Base-by-base conservation (phyloP, 2,888 invertebrate genomes). In the Nymphalis c-album region DNA sequence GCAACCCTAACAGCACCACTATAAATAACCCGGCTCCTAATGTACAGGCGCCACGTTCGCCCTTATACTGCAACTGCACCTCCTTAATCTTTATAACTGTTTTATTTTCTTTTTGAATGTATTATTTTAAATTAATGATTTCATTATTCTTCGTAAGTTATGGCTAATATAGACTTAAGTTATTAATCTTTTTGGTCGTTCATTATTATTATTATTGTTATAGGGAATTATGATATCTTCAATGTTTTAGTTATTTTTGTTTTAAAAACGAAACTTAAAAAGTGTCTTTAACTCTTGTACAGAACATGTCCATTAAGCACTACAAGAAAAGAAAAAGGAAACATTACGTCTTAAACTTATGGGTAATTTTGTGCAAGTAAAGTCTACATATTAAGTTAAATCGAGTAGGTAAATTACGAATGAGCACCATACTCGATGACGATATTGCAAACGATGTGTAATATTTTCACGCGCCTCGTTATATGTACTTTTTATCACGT, bases 1-100 rank as follows among this genome's bases (percentile, higher is more conserved):
- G 57, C 70, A 68, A 75, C 77, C 81, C 80, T 77, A 79, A 80
- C 84, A 82, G 83, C 82, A 80, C 83, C 79, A 71, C 86, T 83
- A 90, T 90, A 90, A 90, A 90, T 88, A 88, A 86, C 84, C 77
- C 74, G 80, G 81, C 82, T 82, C 83, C 80, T 85, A 87, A 86
- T 83, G 83, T 80, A 80, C 84, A 86, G 90, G 90, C 90, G 90
- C 90, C 90, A 87, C 80, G 78, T 74, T 86, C 85, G 76, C 53
- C 53, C 76, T 74, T 76, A 71, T 73, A 68, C 75, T 71, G 75
- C 76, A 80, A 77, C 77, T 71, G 74, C 70, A 69, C 68, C 65
- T 72, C 69, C 75, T 76, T 74, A 84, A 84, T 53, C 86, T 81
- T 59, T 83, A 85, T 77, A 35, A 57, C 18, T 57, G 35, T 35